These are phyloP conservation scores for Luperina nickerlii DNA, from an alignment of 2,888 invertebrate species.

Conservation along the genomic window DNA sequence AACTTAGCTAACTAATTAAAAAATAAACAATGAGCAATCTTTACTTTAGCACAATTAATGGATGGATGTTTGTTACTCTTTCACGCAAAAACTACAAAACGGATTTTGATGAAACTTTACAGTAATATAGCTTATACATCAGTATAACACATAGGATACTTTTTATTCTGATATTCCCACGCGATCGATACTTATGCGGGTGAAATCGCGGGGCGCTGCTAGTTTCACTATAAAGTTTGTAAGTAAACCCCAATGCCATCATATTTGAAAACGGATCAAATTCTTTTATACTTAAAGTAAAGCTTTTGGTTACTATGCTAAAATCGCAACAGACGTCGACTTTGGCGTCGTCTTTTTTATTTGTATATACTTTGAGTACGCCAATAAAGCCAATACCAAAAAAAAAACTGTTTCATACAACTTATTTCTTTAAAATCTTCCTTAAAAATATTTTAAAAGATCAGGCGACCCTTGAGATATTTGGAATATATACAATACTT, in stretches of 20 bases:
- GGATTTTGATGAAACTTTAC: no score
- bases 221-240: neutral
- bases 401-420: neutral
- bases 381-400: neutral
- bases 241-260: neutral
- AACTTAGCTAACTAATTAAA: no score
- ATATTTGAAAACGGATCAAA: neutral
- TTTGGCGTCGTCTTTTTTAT: neutral
- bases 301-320: neutral
- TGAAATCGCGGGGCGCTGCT: no score
- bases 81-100: no score
- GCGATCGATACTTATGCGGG: no score
- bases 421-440: constrained; percentile 26
- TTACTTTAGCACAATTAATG: no score
- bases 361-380: neutral
- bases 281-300: no score
- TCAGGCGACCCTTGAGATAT: constrained; percentile 11
- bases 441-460: constrained; percentile 30
- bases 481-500: constrained; percentile 30
- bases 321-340: neutral
- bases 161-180: no score
- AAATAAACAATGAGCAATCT: no score
- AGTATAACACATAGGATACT: no score
- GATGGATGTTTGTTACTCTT: no score
- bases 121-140: no score